Evolutionary conservation across 2,888 invertebrate species (phyloP).

Genomic region (Omphaloscelis lunosa): DNA sequence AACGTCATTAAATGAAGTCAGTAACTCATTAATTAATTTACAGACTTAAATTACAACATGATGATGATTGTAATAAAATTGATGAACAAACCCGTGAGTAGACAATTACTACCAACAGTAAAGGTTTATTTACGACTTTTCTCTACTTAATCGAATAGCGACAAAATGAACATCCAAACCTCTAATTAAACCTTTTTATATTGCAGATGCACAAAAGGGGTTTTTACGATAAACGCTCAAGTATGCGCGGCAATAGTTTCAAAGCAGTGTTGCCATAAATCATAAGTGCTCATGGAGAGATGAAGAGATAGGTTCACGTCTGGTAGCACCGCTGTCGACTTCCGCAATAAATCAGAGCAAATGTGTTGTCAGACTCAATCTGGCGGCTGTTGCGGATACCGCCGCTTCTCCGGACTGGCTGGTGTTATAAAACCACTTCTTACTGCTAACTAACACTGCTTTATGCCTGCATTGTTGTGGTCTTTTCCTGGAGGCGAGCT

Average conservation of each 20-base stretch:
- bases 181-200: conserved; percentile 12
- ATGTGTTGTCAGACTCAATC: conserved; percentile 58
- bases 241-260: conserved; percentile 5
- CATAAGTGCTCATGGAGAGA: conserved; percentile 47
- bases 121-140: conserved; percentile 37
- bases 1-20: conserved; percentile 11
- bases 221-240: conserved; percentile 3
- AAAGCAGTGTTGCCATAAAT: conserved; percentile 36
- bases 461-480: conserved; percentile 53
- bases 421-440: conserved; percentile 36
- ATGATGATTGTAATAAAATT: conserved; percentile 5
- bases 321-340: conserved; percentile 56
- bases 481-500: conserved; percentile 11
- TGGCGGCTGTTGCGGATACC: conserved; percentile 37
- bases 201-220: not conserved
- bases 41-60: conserved; percentile 6
- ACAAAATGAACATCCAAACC: not conserved
- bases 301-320: conserved; percentile 66
- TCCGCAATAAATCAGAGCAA: conserved; percentile 72
- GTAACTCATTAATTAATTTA: not conserved
- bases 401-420: conserved; percentile 10
- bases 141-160: conserved; percentile 1
- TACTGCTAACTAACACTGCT: conserved; percentile 23
- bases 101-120: conserved; percentile 25
- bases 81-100: not conserved